Base-by-base conservation (phyloP, 2,888 invertebrate genomes). In the Dorcus hopei region DNA sequence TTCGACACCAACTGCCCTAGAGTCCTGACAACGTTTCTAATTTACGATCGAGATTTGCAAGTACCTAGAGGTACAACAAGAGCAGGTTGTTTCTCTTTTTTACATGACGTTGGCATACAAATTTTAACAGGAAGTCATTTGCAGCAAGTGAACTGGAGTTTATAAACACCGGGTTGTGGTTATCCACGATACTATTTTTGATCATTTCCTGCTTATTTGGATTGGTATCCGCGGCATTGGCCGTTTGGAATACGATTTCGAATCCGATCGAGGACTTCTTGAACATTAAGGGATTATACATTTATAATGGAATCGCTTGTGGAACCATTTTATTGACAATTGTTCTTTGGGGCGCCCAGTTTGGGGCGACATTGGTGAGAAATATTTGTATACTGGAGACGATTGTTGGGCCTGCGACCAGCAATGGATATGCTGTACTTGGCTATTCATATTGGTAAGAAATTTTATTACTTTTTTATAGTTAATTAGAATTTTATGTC, bases 231-330 rank as follows among this genome's bases (percentile, higher is more conserved):
- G 74, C 80, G 9, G 73, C 79, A 1, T 81, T 87, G 69, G 79
- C 85, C 9, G 70, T 85, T 8, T 80, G 84, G 70, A 88, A 87
- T 72, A 80, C 84, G 2, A 80, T 81, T 41, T 80, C 80, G 9
- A 85, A 82, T 69, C 87, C 87, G 1, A 79, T 85, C 3, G 82
- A 86, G 72, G 79, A 81, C 2, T 80, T 81, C 59, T 81, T 83
- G 19, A 85, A 83, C 49, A 79, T 84, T 45, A 77, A 80, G 57
- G 86, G 87, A 2, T 75, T 88, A 8, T 86, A 83, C 68, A 70
- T 85, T 9, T 87, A 85, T 82, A 86, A 87, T 70, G 78, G 75
- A 3, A 66, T 83, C 33, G 83, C 85, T 23, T 69, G 72, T 16
- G 65, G 64, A 45, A 67, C 61, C 38, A 65, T 70, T 11, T 52